phyloP scores from a whole-genome alignment of 2,797 vertebrate species.

The Cryptoblepharus egeriae region DNA sequence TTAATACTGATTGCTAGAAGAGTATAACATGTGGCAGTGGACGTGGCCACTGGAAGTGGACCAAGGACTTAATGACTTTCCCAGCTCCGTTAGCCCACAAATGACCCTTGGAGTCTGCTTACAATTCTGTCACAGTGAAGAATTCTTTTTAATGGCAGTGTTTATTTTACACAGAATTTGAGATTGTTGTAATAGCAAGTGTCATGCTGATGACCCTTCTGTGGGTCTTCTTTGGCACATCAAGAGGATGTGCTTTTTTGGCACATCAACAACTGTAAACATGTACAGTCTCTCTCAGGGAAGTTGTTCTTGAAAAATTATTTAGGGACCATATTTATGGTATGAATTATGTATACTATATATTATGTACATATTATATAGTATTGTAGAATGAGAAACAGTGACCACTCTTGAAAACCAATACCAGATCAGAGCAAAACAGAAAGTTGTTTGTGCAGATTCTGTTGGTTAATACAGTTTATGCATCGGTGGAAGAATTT shows the following conservation, averaged over 20 bases:
- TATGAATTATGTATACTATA: too few relatives aligned
- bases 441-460: neutral
- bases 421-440: neutral
- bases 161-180: conserved; percentile 10
- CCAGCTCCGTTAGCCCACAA: neutral
- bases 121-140: neutral
- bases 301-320: conserved; percentile 26
- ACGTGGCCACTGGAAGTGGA: too few relatives aligned
- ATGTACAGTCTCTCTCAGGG: neutral
- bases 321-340: accelerated
- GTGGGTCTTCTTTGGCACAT: neutral
- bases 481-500: neutral
- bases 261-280: neutral
- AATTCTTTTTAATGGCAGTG: too few relatives aligned
- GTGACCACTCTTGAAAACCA: too few relatives aligned
- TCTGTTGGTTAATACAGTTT: conserved; percentile 25
- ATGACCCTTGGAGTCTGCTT: neutral
- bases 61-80: too few relatives aligned
- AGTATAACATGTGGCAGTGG: neutral
- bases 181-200: neutral
- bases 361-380: too few relatives aligned
- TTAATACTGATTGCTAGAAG: neutral
- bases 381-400: neutral
- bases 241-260: conserved; percentile 7
- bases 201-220: neutral